Percentiles rank a stretch among this genome's conserved stretches.
phyloP scores from a whole-genome alignment of 2,113 vertebrate species.

The Myotis davidii region DNA sequence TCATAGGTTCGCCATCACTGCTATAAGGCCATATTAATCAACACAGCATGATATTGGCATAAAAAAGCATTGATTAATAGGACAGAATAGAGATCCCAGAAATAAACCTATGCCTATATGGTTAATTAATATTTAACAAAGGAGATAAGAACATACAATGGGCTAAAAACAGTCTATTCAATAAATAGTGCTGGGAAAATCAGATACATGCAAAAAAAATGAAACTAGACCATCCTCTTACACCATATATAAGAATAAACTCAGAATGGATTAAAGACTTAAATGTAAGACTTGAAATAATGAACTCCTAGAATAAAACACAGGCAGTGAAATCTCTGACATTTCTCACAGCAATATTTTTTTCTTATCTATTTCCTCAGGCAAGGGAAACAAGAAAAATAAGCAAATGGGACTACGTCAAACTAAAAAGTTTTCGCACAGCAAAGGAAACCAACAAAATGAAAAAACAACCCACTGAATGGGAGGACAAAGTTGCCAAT shows the following conservation, averaged over 20 bases:
- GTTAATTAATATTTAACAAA: background rate
- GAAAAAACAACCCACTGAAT: background rate
- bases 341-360: background rate
- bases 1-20: no score
- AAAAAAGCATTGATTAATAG: background rate
- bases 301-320: background rate
- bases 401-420: background rate
- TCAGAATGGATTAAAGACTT: background rate
- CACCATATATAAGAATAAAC: background rate
- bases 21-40: background rate
- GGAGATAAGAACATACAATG: background rate
- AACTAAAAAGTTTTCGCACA: background rate
- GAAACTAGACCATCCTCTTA: background rate
- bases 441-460: background rate
- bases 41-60: background rate
- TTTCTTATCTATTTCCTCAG: background rate
- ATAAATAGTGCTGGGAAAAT: background rate
- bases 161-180: background rate
- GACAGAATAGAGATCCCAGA: background rate
- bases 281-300: background rate
- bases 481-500: background rate
- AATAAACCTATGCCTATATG: background rate
- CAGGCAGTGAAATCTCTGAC: background rate
- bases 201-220: background rate
- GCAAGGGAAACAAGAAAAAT: background rate